These are phyloP conservation scores for Cyrtonyx montezumae DNA, from an alignment of 2,113 vertebrate species.

Conservation along the genomic window DNA sequence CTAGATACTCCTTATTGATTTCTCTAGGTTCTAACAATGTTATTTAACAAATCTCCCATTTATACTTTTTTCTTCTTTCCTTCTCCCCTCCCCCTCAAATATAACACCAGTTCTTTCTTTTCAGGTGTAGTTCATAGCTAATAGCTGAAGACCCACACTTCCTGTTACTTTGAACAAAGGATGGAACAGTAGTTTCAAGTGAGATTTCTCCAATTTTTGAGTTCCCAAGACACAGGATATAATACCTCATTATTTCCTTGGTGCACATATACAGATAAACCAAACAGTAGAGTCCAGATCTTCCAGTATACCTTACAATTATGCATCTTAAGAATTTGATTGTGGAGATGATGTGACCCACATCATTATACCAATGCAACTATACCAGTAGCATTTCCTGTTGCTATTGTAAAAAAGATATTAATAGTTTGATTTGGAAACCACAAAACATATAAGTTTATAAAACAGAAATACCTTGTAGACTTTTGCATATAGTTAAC, in stretches of 20 bases:
- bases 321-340: background rate
- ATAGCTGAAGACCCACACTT: rapidly evolving
- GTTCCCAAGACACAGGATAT: background rate
- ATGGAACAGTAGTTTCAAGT: background rate
- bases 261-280: background rate
- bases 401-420: background rate
- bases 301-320: background rate
- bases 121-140: background rate
- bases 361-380: background rate
- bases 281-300: background rate
- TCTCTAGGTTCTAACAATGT: background rate
- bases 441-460: background rate
- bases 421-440: background rate
- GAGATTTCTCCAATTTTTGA: background rate
- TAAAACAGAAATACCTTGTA: background rate
- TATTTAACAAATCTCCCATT: background rate
- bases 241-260: conserved; percentile 10
- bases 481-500: background rate
- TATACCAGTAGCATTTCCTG: background rate
- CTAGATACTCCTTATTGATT: background rate
- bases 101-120: background rate
- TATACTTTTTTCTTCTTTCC: background rate
- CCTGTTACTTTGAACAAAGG: background rate
- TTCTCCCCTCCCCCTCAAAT: background rate
- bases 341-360: background rate